These are phyloP conservation scores for Anarsia innoxiella DNA, from an alignment of 2,888 invertebrate genomes.

Conservation along the genomic window DNA sequence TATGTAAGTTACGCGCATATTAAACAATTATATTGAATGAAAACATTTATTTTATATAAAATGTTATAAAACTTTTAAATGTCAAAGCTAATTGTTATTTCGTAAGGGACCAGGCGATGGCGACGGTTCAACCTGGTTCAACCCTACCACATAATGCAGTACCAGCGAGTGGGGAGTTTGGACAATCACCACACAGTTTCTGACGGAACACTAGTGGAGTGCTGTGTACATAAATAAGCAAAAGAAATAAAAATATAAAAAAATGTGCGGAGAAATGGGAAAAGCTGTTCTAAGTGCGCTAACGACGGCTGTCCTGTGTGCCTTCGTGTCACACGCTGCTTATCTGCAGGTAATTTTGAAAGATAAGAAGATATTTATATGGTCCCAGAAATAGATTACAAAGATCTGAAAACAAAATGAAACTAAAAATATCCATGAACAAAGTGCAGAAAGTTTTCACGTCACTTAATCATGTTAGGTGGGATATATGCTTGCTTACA, in stretches of 20 bases:
- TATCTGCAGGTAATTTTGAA: constrained; percentile 67
- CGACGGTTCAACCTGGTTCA: too few relatives aligned
- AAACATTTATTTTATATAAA: too few relatives aligned
- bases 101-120: constrained; percentile 4
- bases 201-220: constrained; percentile 15
- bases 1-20: too few relatives aligned
- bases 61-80: not conserved
- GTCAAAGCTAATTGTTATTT: constrained; percentile 2
- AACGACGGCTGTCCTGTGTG: constrained; percentile 62
- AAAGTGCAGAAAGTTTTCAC: too few relatives aligned
- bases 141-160: constrained; percentile 22
- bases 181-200: constrained; percentile 20
- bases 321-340: constrained; percentile 62
- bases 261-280: constrained; percentile 70
- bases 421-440: too few relatives aligned
- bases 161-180: constrained; percentile 27
- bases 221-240: constrained; percentile 4
- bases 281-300: constrained; percentile 64
- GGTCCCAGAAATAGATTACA: too few relatives aligned
- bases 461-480: too few relatives aligned
- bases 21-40: too few relatives aligned
- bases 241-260: constrained; percentile 18
- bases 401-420: too few relatives aligned
- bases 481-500: too few relatives aligned
- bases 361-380: too few relatives aligned